Base-by-base conservation (phyloP, 1,140 invertebrate genomes). In the Drosophila biarmipes region DNA sequence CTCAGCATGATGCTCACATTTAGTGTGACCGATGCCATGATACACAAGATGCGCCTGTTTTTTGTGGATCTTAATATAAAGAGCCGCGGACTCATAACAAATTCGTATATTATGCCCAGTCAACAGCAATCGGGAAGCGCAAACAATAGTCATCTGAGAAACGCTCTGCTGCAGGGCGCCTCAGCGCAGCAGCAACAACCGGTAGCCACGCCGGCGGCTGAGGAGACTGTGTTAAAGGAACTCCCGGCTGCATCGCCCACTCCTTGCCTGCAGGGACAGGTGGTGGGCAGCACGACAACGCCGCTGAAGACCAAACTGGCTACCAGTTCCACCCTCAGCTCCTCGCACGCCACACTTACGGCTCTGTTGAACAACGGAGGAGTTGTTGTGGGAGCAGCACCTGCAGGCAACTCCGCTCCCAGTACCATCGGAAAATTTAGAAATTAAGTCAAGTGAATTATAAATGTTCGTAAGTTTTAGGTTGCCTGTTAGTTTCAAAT, bases 51-150 rank as follows among this genome's bases (percentile, higher is more conserved):
- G 91, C 77, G 82, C 29, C 19, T 87, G 0, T 92, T 92, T 53
- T 92, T 92, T 40, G 78, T 92, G 35, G 91, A 92, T 58, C 52
- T 92, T 5, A 92, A 92, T 51, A 91, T 92, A 31, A 92, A 92
- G 63, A 92, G 91, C 68, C 90, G 91, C 11, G 91, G 91, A 4
- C 61, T 92, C 11, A 92, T 92, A 17, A 87, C 85, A 34, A 92
- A 92, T 45, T 92, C 91, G 0, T 92, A 76, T 54, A 84, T 90
- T 2, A 45, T 90, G 46, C 68, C 72, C 27, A 78, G 29, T 21
- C 73, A 51, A 12, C 77, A 43, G 8, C 78, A 63, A 34, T 35
- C 53, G 10, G 35, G 34, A 4, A 24, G 7, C n/a, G 37, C 53
- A 29, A 68, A 72, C 31, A 82, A 82, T 49, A 90, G 85, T 49